A percentile compares a stretch with the other conserved stretches of the same genome.
Conservation (phyloP, 1,140 invertebrate genomes). For the Anastrepha obliqua region DNA sequence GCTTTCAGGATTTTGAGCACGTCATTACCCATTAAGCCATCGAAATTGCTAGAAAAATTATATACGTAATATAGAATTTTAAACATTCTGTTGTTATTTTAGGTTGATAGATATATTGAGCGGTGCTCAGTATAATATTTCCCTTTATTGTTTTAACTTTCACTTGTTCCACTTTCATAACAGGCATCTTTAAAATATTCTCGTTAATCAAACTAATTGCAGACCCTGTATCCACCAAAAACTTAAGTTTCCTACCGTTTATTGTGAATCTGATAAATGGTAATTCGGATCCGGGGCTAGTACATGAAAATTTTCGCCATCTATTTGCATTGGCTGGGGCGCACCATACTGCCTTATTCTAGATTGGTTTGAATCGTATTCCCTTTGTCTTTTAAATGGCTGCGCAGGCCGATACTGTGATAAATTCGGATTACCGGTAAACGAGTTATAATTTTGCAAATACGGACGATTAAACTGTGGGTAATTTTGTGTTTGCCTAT, state of each 20-base stretch:
- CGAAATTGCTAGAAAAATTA: not conserved
- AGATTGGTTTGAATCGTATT: no score
- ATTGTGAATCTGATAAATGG: not conserved
- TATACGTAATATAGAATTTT: not conserved
- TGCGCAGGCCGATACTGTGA: no score
- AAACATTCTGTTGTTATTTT: not conserved
- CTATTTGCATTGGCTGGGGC: not conserved
- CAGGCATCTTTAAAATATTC: not conserved
- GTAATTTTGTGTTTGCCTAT: no score
- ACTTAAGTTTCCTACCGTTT: not conserved
- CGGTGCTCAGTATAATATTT: not conserved
- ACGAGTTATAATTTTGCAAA: no score
- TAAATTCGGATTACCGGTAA: no score
- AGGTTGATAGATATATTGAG: not conserved
- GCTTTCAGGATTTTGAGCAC: not conserved
- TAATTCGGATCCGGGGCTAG: not conserved
- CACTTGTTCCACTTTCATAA: not conserved
- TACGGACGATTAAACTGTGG: no score
- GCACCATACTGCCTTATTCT: not conserved
- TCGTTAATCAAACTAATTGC: not conserved
- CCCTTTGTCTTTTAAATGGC: no score
- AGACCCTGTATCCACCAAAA: slow-evolving; percentile 20
- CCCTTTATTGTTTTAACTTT: not conserved
- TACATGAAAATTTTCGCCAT: not conserved
- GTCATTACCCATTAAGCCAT: not conserved